Conservation (phyloP, 2,113 vertebrate genomes). For the Passer domesticus region DNA sequence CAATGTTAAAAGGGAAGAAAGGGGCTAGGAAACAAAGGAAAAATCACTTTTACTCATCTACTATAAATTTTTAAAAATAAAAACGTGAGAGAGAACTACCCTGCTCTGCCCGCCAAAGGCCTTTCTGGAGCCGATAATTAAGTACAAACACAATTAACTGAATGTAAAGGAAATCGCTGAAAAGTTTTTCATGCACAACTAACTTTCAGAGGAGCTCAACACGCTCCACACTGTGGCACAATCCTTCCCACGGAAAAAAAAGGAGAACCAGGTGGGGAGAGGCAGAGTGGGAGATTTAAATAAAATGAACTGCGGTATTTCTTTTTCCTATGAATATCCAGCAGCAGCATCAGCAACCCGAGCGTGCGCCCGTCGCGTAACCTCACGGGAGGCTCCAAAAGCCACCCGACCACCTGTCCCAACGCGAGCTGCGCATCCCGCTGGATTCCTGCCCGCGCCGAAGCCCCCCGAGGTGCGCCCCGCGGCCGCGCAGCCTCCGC, state of each 20-base stretch:
- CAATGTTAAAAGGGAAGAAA: neutral
- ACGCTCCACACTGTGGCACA: neutral
- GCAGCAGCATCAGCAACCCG: neutral
- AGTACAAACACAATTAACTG: neutral
- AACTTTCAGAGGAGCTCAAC: neutral
- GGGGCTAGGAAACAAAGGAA: neutral
- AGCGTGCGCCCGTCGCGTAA: neutral
- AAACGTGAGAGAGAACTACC: fast-evolving
- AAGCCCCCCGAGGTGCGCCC: neutral
- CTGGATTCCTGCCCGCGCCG: neutral
- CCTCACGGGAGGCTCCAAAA: neutral
- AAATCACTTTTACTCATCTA: neutral
- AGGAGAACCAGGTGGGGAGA: neutral
- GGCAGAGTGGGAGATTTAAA: neutral
- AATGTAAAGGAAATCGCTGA: neutral
- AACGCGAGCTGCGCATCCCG: neutral
- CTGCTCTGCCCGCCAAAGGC: neutral
- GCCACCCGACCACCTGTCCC: neutral
- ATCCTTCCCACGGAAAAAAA: neutral
- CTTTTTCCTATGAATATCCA: neutral
- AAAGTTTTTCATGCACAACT: fast-evolving
- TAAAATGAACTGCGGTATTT: neutral
- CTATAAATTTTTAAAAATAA: neutral
- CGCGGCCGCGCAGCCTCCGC: neutral
- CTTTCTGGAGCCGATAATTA: neutral